Evolutionary conservation across 64 coral and sea anemone genomes (phyloP).

Genomic region (Orbicella faveolata): DNA sequence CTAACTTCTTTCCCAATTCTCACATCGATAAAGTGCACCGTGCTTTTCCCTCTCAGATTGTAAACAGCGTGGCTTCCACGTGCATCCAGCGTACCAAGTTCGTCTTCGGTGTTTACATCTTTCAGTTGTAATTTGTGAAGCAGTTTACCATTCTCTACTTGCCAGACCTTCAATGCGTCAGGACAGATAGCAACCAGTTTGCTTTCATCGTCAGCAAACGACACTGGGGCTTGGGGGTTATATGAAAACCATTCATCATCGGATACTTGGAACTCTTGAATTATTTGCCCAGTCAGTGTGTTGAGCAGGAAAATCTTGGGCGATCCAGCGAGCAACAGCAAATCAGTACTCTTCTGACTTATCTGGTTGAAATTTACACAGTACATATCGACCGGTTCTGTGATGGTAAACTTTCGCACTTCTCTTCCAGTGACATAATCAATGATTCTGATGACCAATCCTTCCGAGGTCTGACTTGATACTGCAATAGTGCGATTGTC

Average conservation of each 20-base stretch:
- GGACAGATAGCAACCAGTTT: constrained; percentile 65
- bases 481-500: constrained; percentile 84
- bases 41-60: constrained; percentile 47
- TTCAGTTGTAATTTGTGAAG: constrained; percentile 75
- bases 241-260: constrained; percentile 86
- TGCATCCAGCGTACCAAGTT: constrained; percentile 75
- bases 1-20: constrained; percentile 74
- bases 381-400: constrained; percentile 59
- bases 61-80: constrained; percentile 56
- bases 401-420: constrained; percentile 75
- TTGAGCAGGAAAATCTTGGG: constrained; percentile 67
- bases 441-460: constrained; percentile 69
- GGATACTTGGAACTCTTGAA: constrained; percentile 61
- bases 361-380: constrained; percentile 58
- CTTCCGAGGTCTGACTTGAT: constrained; percentile 31
- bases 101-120: constrained; percentile 52
- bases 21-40: constrained; percentile 70
- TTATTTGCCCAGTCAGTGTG: constrained; percentile 69
- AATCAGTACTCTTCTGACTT: constrained; percentile 47
- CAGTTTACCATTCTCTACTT: constrained; percentile 40
- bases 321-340: constrained; percentile 72
- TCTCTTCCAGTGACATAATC: constrained; percentile 71
- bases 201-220: constrained; percentile 81
- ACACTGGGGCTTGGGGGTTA: constrained; percentile 50
- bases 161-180: constrained; percentile 69